Base-by-base conservation (phyloP, 1,140 invertebrate species). In the Drosophila tsacasi region DNA sequence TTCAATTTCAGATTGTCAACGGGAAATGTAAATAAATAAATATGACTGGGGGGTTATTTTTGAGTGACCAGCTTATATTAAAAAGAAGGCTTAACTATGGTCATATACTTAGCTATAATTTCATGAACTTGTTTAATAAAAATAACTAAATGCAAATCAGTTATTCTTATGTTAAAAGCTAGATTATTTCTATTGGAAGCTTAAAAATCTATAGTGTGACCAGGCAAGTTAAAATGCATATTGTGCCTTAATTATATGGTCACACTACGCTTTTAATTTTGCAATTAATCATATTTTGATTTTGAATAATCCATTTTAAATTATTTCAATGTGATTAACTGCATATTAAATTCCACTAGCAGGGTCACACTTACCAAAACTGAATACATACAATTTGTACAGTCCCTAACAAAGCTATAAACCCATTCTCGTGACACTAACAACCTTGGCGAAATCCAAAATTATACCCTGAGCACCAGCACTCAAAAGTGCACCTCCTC, bases 391-490 rank as follows among this genome's bases (percentile, higher is more conserved):
- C 32, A 35, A 35, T 12, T 32, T 35, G 12, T 15, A 1, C 7
- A 23, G 13, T 15, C 44, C 2, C 3, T n/a, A 23, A 8, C 12
- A 46, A 35, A 8, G 10, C 10, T 13, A 13, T 19, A 13, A 52
- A 12, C 5, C n/a, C 49, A 13, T 30, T 30, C 17, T 52, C 12
- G 17, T 52, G 49, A 30, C 25, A 19, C 5, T 19, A 17, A 10
- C 27, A 49, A 32, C 65, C 44, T 50, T 68, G 23, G 17, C 12
- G 8, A 50, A 37, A 44, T 35, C 66, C 27, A 40, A 68, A 68
- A 50, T 52, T 47, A 66, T 44, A 57, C 27, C 35, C 21, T 21
- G 21, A 66, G 57, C 19, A 40, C 13, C 30, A 25, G 54, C 54
- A 12, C 58, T 66, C 17, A 21, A 63, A 32, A 62, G 25, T 13